Evolutionary conservation across 2,888 invertebrate species (phyloP).

Genomic region (Hymenopus coronatus): DNA sequence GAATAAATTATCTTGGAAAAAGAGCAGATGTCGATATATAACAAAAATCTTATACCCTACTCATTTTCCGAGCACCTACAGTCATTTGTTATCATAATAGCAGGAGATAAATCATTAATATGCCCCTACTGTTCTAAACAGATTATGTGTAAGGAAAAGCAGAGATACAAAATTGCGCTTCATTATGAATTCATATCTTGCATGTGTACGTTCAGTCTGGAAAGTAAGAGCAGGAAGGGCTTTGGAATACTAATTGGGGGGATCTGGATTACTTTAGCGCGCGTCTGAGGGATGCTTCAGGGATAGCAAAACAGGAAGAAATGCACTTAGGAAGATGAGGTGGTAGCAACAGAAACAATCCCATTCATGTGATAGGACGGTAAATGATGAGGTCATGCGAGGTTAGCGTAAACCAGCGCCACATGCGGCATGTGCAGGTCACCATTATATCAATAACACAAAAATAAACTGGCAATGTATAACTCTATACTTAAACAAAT

Average conservation of each 20-base stretch:
- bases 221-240: neutral
- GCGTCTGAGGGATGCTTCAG: neutral
- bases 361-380: neutral
- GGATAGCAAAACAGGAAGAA: neutral
- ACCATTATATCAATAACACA: neutral
- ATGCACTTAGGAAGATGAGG: neutral
- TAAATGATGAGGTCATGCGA: neutral
- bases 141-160: neutral
- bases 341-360: neutral
- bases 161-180: neutral
- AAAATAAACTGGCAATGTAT: neutral
- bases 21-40: no score
- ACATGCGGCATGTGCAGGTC: neutral
- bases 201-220: neutral
- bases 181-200: neutral
- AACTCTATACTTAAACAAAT: no score
- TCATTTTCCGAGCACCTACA: neutral
- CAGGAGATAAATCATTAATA: neutral
- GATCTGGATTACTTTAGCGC: neutral
- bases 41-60: no score
- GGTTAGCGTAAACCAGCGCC: no score
- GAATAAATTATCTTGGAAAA: no score
- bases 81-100: neutral
- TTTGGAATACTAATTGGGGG: neutral
- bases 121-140: neutral